Evolutionary conservation across 1,140 invertebrate species (phyloP), one percentile per base, ranked within the genome.

Genomic region (Nebria ingens): DNA sequence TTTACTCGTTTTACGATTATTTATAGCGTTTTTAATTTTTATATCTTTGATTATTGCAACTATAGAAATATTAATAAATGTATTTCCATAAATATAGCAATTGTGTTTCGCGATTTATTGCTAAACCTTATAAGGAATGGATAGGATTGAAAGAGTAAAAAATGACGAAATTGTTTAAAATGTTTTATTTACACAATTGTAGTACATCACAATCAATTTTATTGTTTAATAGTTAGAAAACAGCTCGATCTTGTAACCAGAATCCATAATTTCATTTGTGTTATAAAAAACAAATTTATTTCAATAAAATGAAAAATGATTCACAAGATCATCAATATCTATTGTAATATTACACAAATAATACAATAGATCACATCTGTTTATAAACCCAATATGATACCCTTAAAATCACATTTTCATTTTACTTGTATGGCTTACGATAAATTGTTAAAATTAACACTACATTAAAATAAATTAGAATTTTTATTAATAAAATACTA

Each of bases 151-250:
- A 29, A 29, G 4, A 29, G 13, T 29, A 29, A 29, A 4, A 29
- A 29, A 29, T 45, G 4, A 45, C 4, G 4, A 45, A 12, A 45
- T 45, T 9, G 9, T 45, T 6, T 9, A 45, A 45, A 45, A 17
- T 34, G 25, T 17, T 45, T 45, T 45, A 45, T 45, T 45, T 45
- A 45, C 40, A 45, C 9, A 45, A 3, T 45, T 45, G 40, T 45
- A 9, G 15, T 45, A 11, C 6, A 11, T 29, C 13, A 29, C 4
- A 29, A 29, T 29, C 4, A 29, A 4, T 6, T 29, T 6, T 6
- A 29, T 6, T 29, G 13, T 29, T 4, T 29, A n/a, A n/a, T n/a
- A n/a, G n/a, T n/a, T n/a, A n/a, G n/a, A n/a, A n/a, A n/a, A 29
- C 25, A 29, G 25, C 4, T 17, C 4, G 40, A 45, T 45, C 40